These are phyloP conservation scores for Andricus curvator DNA, from an alignment of 2,888 invertebrate genomes.

Conservation along the genomic window DNA sequence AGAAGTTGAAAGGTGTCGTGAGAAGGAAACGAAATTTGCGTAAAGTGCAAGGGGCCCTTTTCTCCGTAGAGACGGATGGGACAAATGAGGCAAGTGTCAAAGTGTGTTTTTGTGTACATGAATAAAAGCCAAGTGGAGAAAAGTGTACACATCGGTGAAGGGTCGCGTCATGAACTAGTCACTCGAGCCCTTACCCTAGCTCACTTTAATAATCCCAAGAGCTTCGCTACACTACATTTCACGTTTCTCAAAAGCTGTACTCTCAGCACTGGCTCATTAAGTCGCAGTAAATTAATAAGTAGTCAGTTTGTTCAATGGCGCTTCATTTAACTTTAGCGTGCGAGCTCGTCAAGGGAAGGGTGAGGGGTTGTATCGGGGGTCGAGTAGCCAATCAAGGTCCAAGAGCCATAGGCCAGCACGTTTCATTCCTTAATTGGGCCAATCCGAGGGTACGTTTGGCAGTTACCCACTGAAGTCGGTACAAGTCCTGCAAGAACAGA, in stretches of 20 bases:
- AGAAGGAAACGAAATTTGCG: neutral
- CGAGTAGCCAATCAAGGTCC: conserved; percentile 61
- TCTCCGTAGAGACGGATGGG: neutral
- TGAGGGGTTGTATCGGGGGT: conserved; percentile 39
- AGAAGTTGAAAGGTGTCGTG: neutral
- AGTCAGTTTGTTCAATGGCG: conserved; percentile 53
- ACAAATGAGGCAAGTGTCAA: conserved; percentile 32
- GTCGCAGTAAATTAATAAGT: conserved; percentile 59
- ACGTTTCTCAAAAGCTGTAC: conserved; percentile 22
- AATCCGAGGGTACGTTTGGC: conserved; percentile 54
- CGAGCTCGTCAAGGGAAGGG: neutral
- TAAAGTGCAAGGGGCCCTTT: conserved; percentile 11
- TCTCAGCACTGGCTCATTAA: conserved; percentile 50
- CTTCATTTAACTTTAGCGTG: conserved; percentile 53
- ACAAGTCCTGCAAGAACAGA: conserved; percentile 34
- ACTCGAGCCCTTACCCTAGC: conserved; percentile 13
- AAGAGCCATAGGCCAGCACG: conserved; percentile 62
- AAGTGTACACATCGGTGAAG: conserved; percentile 26
- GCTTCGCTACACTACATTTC: conserved; percentile 5
- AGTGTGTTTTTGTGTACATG: conserved; percentile 27
- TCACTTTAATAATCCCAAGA: conserved; percentile 18
- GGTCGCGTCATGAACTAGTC: conserved; percentile 33
- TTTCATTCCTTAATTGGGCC: conserved; percentile 68
- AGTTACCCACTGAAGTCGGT: neutral
- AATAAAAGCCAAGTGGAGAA: conserved; percentile 20